Evolutionary conservation across 2,113 vertebrate species (phyloP).

Genomic region (Nicator chloris): DNA sequence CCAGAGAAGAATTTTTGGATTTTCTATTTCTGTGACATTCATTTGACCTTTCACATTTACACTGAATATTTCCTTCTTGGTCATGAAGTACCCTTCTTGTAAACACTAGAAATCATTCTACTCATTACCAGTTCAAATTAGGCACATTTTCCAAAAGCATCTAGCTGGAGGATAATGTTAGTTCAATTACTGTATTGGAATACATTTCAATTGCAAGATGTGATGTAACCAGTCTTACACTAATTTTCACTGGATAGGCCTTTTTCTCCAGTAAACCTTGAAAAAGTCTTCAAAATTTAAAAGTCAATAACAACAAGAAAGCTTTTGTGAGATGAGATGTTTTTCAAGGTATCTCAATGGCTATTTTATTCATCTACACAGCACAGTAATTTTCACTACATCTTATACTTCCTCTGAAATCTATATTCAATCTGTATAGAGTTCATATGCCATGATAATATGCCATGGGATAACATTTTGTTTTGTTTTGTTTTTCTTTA

Average conservation of each 20-base stretch:
- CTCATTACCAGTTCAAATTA: background rate
- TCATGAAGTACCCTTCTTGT: background rate
- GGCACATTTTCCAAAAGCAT: background rate
- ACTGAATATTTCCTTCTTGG: background rate
- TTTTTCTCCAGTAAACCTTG: background rate
- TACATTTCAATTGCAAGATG: background rate
- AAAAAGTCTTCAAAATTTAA: slow-evolving; percentile 3
- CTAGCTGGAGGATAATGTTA: background rate
- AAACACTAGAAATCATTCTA: background rate
- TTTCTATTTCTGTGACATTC: slow-evolving; percentile 9
- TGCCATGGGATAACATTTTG: background rate
- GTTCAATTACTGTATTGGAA: background rate
- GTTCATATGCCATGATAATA: background rate
- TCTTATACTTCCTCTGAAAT: background rate
- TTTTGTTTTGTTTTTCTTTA: background rate
- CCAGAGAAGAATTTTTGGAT: background rate
- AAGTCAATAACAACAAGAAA: slow-evolving; percentile 13
- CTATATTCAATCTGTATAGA: slow-evolving; percentile 9
- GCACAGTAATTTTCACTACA: background rate
- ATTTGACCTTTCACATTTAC: slow-evolving; percentile 21
- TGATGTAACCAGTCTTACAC: background rate
- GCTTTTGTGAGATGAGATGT: background rate
- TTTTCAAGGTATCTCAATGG: background rate
- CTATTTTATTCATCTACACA: background rate
- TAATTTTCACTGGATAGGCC: background rate